Evolutionary conservation across 2,113 vertebrate genomes (phyloP).

Genomic region (Eubucco bourcierii): DNA sequence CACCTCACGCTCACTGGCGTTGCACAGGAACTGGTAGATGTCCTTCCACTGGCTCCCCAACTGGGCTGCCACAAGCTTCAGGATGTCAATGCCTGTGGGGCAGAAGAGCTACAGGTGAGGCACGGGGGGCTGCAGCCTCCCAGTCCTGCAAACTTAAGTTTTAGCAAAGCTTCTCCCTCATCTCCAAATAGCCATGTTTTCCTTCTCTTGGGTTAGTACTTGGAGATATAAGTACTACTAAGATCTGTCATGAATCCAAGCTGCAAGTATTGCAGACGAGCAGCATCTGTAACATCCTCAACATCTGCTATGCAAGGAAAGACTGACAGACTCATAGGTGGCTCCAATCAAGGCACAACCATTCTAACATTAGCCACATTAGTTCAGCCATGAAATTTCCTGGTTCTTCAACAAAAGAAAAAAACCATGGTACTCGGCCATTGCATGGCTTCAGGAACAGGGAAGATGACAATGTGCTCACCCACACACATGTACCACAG

Average conservation of each 20-base stretch:
- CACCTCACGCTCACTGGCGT: conserved; percentile 90
- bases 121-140: rapidly evolving
- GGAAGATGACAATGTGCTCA: rapidly evolving
- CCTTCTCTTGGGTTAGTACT: not conserved
- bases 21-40: conserved; percentile 91
- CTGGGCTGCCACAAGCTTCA: conserved; percentile 92
- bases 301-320: not conserved
- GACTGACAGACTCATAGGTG: not conserved
- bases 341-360: rapidly evolving
- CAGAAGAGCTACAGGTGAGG: conserved; percentile 14
- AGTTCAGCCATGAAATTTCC: not conserved
- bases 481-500: rapidly evolving
- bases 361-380: not conserved
- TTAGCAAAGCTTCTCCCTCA: not conserved
- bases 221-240: not conserved
- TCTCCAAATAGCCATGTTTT: rapidly evolving
- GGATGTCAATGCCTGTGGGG: conserved; percentile 88
- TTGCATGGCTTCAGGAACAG: rapidly evolving
- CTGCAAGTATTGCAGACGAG: not conserved
- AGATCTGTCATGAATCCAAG: not conserved
- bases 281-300: rapidly evolving
- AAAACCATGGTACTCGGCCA: not conserved
- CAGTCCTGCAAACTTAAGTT: no score
- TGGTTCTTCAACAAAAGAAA: not conserved
- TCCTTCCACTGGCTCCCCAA: conserved; percentile 95